phyloP scores from a whole-genome alignment of 2,888 invertebrate species.

The Bursaphelenchus okinawaensis region DNA sequence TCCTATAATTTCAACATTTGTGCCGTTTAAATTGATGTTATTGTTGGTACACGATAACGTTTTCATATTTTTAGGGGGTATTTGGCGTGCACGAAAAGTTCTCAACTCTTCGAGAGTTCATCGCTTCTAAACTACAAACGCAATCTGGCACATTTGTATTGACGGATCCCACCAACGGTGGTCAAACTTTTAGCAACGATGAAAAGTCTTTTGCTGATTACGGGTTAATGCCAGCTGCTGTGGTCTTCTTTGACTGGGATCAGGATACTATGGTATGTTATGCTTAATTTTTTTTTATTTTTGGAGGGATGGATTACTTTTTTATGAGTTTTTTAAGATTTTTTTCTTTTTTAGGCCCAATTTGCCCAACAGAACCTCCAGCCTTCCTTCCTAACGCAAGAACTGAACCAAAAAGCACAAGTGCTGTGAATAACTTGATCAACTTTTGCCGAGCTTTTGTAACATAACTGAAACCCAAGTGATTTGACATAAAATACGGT shows the following conservation, averaged over 20 bases:
- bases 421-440: too few relatives aligned
- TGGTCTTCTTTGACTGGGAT: slow-evolving; percentile 72
- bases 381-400: neutral
- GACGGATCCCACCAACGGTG: slow-evolving; percentile 23
- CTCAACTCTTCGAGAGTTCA: slow-evolving; percentile 35
- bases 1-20: neutral
- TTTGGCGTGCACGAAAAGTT: slow-evolving; percentile 42
- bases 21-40: too few relatives aligned
- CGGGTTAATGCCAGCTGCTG: slow-evolving; percentile 74
- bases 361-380: neutral
- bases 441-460: too few relatives aligned
- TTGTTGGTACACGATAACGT: too few relatives aligned
- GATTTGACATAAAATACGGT: too few relatives aligned
- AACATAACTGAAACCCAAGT: too few relatives aligned
- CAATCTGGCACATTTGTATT: slow-evolving; percentile 31
- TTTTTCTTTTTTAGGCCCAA: neutral
- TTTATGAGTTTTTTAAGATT: neutral
- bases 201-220: slow-evolving; percentile 73
- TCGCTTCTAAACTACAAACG: slow-evolving; percentile 22
- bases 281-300: neutral
- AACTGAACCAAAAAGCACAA: neutral
- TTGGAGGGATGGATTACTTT: neutral
- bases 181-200: slow-evolving; percentile 61
- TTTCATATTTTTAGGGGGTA: slow-evolving; percentile 35
- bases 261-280: slow-evolving; percentile 19